phyloP scores from a whole-genome alignment of 2,888 invertebrate species.

The Drosophila sordidapex region DNA sequence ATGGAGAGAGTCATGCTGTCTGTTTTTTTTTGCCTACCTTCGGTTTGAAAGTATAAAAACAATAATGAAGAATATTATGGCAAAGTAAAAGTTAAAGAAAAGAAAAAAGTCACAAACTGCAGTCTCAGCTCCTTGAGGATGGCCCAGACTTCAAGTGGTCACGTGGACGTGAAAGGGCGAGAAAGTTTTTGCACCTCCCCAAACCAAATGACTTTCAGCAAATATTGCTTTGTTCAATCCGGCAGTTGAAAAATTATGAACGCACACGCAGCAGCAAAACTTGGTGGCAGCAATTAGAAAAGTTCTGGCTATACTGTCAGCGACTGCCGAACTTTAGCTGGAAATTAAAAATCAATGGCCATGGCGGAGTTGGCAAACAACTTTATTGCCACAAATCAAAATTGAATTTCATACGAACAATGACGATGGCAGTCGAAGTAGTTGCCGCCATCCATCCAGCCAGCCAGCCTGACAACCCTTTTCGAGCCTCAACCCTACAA shows the following conservation, averaged over 20 bases:
- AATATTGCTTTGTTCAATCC: slow-evolving; percentile 74
- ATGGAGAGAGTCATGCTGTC: too few relatives aligned
- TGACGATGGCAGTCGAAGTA: slow-evolving; percentile 13
- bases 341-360: slow-evolving; percentile 70
- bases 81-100: slow-evolving; percentile 7
- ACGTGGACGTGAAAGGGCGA: slow-evolving; percentile 45
- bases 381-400: slow-evolving; percentile 65
- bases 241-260: slow-evolving; percentile 69
- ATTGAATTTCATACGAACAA: slow-evolving; percentile 65
- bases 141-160: slow-evolving; percentile 49
- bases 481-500: background rate
- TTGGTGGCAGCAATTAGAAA: slow-evolving; percentile 75
- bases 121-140: slow-evolving; percentile 46
- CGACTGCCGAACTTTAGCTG: slow-evolving; percentile 45
- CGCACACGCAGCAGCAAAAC: slow-evolving; percentile 39
- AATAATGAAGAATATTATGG: background rate
- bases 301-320: slow-evolving; percentile 71
- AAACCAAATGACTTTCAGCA: slow-evolving; percentile 66
- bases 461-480: background rate
- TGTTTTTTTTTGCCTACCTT: background rate
- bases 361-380: slow-evolving; percentile 37
- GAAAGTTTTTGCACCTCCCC: slow-evolving; percentile 50
- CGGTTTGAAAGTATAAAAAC: background rate
- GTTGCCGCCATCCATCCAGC: background rate
- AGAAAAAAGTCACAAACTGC: slow-evolving; percentile 40